These are phyloP conservation scores for Pararge aegeria DNA, from an alignment of 1,140 invertebrate genomes.

Conservation along the genomic window DNA sequence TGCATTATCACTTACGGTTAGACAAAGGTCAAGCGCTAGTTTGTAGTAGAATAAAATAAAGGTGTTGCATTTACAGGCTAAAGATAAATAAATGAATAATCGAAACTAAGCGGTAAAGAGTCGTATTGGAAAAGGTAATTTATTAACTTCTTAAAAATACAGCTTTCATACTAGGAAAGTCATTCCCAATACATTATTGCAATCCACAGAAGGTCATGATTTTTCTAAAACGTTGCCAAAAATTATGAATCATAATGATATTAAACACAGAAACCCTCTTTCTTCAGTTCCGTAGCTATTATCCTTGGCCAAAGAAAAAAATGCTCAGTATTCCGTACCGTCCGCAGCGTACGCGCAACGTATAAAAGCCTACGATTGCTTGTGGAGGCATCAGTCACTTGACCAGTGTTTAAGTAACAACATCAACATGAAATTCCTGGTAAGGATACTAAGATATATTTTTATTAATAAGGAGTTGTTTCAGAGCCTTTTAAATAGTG, in stretches of 20 bases:
- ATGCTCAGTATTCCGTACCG: conserved; percentile 29
- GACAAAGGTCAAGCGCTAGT: too few species aligned
- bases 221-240: not conserved
- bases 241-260: not conserved
- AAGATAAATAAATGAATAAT: too few species aligned
- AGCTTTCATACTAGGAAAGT: too few species aligned
- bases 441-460: conserved; percentile 34
- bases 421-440: conserved; percentile 63
- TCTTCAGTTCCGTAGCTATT: conserved; percentile 25
- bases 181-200: too few species aligned
- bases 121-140: too few species aligned
- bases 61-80: too few species aligned
- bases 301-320: conserved; percentile 41
- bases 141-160: too few species aligned
- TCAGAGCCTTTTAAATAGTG: not conserved
- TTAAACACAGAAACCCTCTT: conserved; percentile 19
- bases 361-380: conserved; percentile 45
- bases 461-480: not conserved
- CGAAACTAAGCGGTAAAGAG: too few species aligned
- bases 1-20: too few species aligned
- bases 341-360: conserved; percentile 21
- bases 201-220: not conserved
- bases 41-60: too few species aligned
- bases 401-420: conserved; percentile 36
- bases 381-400: conserved; percentile 50